Conservation (phyloP, 2,113 vertebrate species). For the Nyctereutes procyonoides region DNA sequence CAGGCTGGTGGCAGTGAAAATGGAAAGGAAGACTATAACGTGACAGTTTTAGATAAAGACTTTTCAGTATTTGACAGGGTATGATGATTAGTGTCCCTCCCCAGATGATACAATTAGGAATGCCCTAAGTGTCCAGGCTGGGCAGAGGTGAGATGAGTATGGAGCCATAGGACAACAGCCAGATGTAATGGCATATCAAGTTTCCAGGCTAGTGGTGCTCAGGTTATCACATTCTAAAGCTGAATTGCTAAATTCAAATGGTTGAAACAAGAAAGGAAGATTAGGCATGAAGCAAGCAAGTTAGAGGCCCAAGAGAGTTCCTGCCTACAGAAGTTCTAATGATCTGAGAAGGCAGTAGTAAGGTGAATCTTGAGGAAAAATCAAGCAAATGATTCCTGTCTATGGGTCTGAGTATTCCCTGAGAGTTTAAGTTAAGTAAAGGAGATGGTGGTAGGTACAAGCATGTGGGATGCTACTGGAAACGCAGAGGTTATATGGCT, state of each 20-base stretch:
- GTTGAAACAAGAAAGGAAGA: not conserved
- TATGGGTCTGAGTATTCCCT: not conserved
- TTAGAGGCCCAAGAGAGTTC: not conserved
- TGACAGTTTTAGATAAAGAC: not conserved
- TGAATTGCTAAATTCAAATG: constrained; percentile 13
- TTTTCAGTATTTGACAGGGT: not conserved
- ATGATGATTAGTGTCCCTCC: not conserved
- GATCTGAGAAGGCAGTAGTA: not conserved
- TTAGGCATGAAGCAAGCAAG: not conserved
- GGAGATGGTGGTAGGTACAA: not conserved
- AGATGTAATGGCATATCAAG: not conserved
- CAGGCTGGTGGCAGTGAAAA: not conserved
- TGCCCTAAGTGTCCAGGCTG: not conserved
- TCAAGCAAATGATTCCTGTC: not conserved
- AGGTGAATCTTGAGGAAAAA: not conserved
- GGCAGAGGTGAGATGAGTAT: not conserved
- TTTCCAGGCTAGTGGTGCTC: not conserved
- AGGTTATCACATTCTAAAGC: not conserved
- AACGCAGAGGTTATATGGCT: not conserved
- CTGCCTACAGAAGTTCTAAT: not conserved
- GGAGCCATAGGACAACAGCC: not conserved
- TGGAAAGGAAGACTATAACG: not conserved
- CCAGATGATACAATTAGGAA: not conserved
- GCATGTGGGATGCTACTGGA: not conserved
- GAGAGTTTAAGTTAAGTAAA: not conserved